Evolutionary conservation across 1,140 invertebrate genomes (phyloP), one percentile per base, ranked within the genome.

Genomic region (Ceratoteleas bidentatus): DNA sequence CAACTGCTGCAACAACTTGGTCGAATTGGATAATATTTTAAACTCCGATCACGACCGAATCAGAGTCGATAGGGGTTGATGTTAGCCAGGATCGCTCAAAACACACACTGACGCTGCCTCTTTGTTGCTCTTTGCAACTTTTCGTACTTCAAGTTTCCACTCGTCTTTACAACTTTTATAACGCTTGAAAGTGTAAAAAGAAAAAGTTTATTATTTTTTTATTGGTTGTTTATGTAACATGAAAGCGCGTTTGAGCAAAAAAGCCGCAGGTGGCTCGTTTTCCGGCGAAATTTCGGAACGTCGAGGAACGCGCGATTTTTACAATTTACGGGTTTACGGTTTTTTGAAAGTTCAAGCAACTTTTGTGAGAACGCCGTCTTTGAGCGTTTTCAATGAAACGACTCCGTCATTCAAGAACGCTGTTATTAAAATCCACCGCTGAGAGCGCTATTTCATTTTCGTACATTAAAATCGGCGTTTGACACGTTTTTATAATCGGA

Each of bases 21-120:
- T 50, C 24, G 32, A 50, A 62, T 61, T 61, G 58, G 58, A 49
- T 61, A 61, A 61, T 62, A 49, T 62, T 62, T 62, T 50, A 56
- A 62, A 50, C 33, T 24, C 43, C 47, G 60, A 62, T 62, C 60
- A 62, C 60, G 60, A 62, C 60, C 32, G 47, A 62, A 50, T 52
- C 47, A 62, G 15, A 62, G 60, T 52, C 60, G 15, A 50, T 47
- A 62, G 24, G 34, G 47, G 45, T 62, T 62, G 60, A 62, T 50
- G 60, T 62, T 62, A 13, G 53, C 15, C 53, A 56, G 38, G 33
- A 56, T 38, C 33, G 33, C 34, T 56, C 53, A 34, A 38, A 56
- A 56, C 34, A 56, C 53, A 38, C 33, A 15, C 53, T 6, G 14
- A 47, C 45, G 45, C 10, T 13, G 10, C 53, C 32, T 56, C 53